Evolutionary conservation across 2,797 vertebrate species (phyloP).

Genomic region (Hipposideros larvatus): DNA sequence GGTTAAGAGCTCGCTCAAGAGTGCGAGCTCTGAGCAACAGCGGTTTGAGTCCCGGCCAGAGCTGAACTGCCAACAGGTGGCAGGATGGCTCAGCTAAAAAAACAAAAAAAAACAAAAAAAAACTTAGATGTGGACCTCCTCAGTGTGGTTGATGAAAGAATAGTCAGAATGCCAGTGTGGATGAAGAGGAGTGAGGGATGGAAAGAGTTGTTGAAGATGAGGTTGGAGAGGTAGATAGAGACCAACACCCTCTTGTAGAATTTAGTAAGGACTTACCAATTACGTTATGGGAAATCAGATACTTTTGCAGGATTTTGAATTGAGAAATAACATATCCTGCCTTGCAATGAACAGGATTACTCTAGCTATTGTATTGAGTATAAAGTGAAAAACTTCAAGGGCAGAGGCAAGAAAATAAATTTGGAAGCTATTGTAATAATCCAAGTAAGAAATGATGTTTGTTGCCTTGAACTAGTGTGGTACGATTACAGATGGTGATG

Average conservation of each 20-base stretch:
- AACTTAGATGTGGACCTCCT: not conserved
- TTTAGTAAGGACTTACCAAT: not conserved
- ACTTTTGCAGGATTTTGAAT: not conserved
- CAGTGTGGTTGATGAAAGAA: not conserved
- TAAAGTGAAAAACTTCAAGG: not conserved
- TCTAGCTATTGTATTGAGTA: not conserved
- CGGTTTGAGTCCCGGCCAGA: no score
- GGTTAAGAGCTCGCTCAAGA: no score
- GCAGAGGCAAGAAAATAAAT: not conserved
- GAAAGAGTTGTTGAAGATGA: not conserved
- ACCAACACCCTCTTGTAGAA: not conserved
- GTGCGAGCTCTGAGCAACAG: no score
- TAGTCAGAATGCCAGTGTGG: not conserved
- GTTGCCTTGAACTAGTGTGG: not conserved
- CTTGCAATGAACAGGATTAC: not conserved
- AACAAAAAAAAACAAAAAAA: not conserved
- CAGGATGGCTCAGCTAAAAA: no score
- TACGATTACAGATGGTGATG: not conserved
- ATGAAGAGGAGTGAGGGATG: not conserved
- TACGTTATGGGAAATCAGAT: not conserved
- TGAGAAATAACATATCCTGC: not conserved
- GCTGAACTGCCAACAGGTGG: no score
- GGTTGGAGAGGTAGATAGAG: not conserved
- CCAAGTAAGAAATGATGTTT: not conserved
- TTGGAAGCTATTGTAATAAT: not conserved